Base-by-base conservation (phyloP, 2,113 vertebrate genomes). In the Centropus bengalensis region DNA sequence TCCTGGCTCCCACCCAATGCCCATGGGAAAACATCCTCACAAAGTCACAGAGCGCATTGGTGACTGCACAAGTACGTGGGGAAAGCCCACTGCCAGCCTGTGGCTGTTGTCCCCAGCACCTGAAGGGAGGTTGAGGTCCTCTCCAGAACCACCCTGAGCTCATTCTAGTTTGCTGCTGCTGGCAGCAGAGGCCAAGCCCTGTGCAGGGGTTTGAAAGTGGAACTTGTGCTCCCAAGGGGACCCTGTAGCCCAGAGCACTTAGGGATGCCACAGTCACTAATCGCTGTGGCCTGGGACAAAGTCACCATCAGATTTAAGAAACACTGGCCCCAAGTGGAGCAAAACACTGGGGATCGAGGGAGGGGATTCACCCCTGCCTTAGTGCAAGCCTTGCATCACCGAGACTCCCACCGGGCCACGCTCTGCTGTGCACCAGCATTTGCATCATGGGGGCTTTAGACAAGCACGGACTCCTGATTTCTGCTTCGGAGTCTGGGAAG, bases 341-440 rank as follows among this genome's bases (percentile, higher is more conserved):
- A 23, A 64, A 47, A 30, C 22, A 1, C 22, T 15, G 60, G 52
- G 47, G 64, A 28, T 0, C 14, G 62, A 88, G 69, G 33, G 69
- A 82, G 67, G 30, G 66, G 23, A 26, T n/a, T 84, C 56, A 45
- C 9, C 56, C 81, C 51, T 60, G 51, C 56, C 44, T 62, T 26
- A 60, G 56, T 27, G 40, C 42, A 10, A 21, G 9, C 18, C 4
- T 68, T 9, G 44, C 36, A n/a, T 28, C 73, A n/a, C 32, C 4
- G 0, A 33, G 60, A 78, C 4, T 27, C 55, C 55, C 64, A 19
- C 8, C 0, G 1, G 33, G 66, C 52, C 42, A 5, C 19, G 7
- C 38, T 44, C 8, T 3, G 52, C 54, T 36, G 1, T 20, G 88
- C 80, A 74, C 75, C 64, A 44, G n/a, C 10, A 27, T 47, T 75